Conservation (phyloP, 2,888 invertebrate genomes). For the Microplitis manilae region DNA sequence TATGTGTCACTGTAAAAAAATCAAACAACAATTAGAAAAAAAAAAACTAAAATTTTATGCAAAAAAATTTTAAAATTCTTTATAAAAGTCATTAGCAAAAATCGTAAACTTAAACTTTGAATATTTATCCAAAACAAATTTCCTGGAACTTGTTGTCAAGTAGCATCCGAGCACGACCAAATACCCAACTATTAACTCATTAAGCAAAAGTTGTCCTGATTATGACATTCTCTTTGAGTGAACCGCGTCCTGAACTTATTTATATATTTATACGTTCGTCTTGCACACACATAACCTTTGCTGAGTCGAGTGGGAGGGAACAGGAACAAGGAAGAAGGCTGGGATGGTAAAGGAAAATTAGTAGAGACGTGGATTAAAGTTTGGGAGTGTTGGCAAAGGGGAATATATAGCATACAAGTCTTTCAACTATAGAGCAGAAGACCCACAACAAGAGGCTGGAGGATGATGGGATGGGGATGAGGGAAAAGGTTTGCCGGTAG, state of each 20-base stretch:
- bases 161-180: background rate
- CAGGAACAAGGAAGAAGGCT: constrained; percentile 35
- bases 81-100: no score
- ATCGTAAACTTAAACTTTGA: no score
- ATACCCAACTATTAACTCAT: constrained; percentile 64
- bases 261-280: constrained; percentile 8
- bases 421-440: constrained; percentile 35
- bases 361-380: constrained; percentile 48
- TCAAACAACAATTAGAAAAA: no score
- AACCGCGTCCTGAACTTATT: background rate
- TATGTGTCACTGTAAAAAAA: no score
- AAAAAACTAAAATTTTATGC: no score
- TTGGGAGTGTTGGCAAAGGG: constrained; percentile 49
- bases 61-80: no score
- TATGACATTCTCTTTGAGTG: constrained; percentile 69
- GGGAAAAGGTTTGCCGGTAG: constrained; percentile 46
- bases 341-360: constrained; percentile 40
- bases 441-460: constrained; percentile 29
- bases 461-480: constrained; percentile 49
- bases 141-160: background rate
- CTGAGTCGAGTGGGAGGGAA: constrained; percentile 36
- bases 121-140: no score
- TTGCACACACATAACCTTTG: constrained; percentile 8
- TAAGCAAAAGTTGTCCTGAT: constrained; percentile 61
- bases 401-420: constrained; percentile 1